Base-by-base conservation (phyloP, 2,797 vertebrate genomes). In the Sebastes oblongus region DNA sequence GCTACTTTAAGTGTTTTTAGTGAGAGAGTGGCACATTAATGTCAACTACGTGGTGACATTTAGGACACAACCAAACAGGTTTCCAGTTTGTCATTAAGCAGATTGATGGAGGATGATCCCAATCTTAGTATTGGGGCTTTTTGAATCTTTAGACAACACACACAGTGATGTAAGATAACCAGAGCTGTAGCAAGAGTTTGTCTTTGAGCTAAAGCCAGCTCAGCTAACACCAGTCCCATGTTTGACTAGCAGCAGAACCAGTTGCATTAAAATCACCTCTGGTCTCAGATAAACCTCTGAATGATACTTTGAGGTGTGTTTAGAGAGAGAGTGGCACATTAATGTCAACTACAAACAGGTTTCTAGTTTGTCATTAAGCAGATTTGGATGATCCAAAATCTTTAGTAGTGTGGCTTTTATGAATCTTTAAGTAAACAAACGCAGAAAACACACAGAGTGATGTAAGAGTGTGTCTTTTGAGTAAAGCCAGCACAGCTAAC, bases 211-310 rank as follows among this genome's bases (percentile, higher is more conserved):
- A 66, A 68, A 64, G 83, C 60, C 82, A 78, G 6, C 52, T 4
- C n/a, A 18, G 72, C 78, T 76, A 70, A 39, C 36, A 39, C 2
- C 36, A 39, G 36, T 39, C 36, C 36, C 36, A 2, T 85, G 81
- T 80, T 85, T 71, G 30, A 62, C 56, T 77, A 39, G 36, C 36
- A 81, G 60, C 72, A 76, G 34, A 8, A 83, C 71, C 73, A 81
- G 84, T 62, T 80, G 72, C 65, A 66, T 59, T 62, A 39, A 39
- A 39, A 13, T 39, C 36, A 5, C 36, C 36, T 13, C 12, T 13
- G 36, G 4, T 13, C 11, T 39, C 36, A 39, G 4, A 39, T 36
- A 39, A 13, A 13, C 36, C 36, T 39, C 36, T 39, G 36, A 39
- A 2, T 39, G 34, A 1, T 39, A 39, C 36, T 39, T 39, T 39